phyloP scores from a whole-genome alignment of 1,140 invertebrate species.

The Patella vulgata region DNA sequence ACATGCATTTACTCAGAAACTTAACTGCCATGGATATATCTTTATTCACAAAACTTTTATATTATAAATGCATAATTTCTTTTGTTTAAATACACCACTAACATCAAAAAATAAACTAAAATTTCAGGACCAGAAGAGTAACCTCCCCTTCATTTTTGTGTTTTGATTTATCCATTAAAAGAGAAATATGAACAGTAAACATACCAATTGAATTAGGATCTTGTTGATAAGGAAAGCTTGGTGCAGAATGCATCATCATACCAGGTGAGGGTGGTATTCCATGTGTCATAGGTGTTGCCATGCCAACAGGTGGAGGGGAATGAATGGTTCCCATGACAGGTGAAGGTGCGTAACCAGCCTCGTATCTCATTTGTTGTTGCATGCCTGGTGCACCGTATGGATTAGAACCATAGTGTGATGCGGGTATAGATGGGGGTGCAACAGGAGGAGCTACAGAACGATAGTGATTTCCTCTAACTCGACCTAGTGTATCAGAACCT shows the following conservation, averaged over 20 bases:
- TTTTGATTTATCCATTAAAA: too few species aligned
- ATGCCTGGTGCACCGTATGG: conserved; percentile 67
- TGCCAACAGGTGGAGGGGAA: conserved; percentile 68
- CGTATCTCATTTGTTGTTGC: background rate
- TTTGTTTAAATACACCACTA: too few species aligned
- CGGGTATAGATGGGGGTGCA: conserved; percentile 88
- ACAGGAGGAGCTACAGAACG: conserved; percentile 89
- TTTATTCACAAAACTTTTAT: too few species aligned
- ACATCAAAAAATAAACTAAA: too few species aligned
- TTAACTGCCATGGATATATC: too few species aligned
- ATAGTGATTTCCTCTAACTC: conserved; percentile 70
- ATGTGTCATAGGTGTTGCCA: conserved; percentile 76
- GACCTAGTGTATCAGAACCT: conserved; percentile 32
- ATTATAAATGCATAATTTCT: too few species aligned
- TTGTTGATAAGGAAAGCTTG: conserved; percentile 28
- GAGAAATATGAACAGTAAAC: too few species aligned
- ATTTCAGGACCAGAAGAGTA: too few species aligned
- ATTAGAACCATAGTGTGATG: conserved; percentile 78
- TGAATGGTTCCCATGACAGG: conserved; percentile 19
- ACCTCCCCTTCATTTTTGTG: too few species aligned
- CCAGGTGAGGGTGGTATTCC: conserved; percentile 19
- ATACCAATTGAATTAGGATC: conserved; percentile 37
- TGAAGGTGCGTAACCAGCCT: conserved; percentile 15
- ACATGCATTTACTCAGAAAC: too few species aligned
- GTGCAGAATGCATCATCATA: conserved; percentile 31